Evolutionary conservation across 1,140 invertebrate genomes (phyloP).

Genomic region (Pinna nobilis): DNA sequence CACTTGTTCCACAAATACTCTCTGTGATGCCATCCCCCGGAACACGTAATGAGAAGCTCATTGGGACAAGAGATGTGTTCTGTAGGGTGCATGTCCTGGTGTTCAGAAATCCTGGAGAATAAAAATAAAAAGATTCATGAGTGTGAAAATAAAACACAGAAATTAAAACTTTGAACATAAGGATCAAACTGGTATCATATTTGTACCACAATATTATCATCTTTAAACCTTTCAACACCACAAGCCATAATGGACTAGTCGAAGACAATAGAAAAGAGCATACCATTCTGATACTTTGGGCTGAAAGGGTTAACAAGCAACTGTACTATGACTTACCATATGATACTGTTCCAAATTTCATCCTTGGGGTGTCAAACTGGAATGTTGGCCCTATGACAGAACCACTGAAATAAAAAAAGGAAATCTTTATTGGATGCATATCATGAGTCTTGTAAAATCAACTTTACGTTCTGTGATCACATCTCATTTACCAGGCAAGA

Average conservation of each 20-base stretch:
- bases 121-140: slow-evolving; percentile 12
- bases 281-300: too few species aligned
- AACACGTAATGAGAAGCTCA: slow-evolving; percentile 71
- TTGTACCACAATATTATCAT: too few species aligned
- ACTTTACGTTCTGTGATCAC: too few species aligned
- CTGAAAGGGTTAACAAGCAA: background rate
- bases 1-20: slow-evolving; percentile 61
- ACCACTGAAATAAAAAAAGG: slow-evolving; percentile 63
- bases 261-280: too few species aligned
- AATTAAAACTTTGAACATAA: too few species aligned
- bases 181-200: too few species aligned
- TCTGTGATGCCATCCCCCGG: slow-evolving; percentile 67
- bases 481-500: too few species aligned
- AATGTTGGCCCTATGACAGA: slow-evolving; percentile 75
- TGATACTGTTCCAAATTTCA: slow-evolving; percentile 74
- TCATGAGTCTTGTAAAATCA: too few species aligned
- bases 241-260: too few species aligned
- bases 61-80: slow-evolving; percentile 74
- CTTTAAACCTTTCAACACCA: too few species aligned
- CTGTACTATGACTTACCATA: slow-evolving; percentile 60
- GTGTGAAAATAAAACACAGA: background rate
- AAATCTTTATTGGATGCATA: background rate
- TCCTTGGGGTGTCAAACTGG: slow-evolving; percentile 71
- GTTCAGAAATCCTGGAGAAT: slow-evolving; percentile 65
- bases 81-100: slow-evolving; percentile 62